Evolutionary conservation across 2,797 vertebrate species (phyloP), one percentile per base, ranked within the genome.

Genomic region (Clarias pachynema): DNA sequence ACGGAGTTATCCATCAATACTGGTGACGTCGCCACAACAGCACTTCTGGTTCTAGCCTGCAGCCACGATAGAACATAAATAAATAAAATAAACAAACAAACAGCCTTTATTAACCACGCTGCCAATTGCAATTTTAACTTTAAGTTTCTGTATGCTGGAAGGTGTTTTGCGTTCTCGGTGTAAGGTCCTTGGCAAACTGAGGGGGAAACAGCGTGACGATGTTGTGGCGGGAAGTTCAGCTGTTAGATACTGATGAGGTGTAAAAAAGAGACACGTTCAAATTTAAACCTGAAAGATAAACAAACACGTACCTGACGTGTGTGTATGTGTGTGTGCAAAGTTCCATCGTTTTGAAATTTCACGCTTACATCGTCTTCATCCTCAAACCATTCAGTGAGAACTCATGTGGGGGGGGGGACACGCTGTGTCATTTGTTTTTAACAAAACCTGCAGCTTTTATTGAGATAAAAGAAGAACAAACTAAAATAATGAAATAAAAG

Each of bases 221-320:
- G 68, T 74, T 66, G 24, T 20, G 24, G 62, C 20, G 79, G 69
- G 80, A 82, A 82, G 62, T 40, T 59, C 60, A 31, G 84, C 84
- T 75, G 79, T 81, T 80, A 85, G 40, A 22, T 59, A 70, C 72
- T 75, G 84, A 66, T 63, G 79, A 75, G 60, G 69, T 81, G 69
- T 66, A 44, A 73, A 68, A 29, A 31, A 31, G 34, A 79, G 37
- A 62, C 83, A 79, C 49, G n/a, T 79, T 85, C 79, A 60, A 80
- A 81, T 85, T 85, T 85, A 81, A 74, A 81, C 9, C 18, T 77
- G 73, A 77, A 5, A 31, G 26, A n/a, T 56, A 26, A 75, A 29
- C n/a, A 18, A 53, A 26, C 34, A 53, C 26, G 24, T 74, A 53
- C n/a, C 44, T 26, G 56, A 24, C 8, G 65, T 81, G 79, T 81